Evolutionary conservation across 2,888 invertebrate genomes (phyloP).

Genomic region (Meghimatium bilineatum): DNA sequence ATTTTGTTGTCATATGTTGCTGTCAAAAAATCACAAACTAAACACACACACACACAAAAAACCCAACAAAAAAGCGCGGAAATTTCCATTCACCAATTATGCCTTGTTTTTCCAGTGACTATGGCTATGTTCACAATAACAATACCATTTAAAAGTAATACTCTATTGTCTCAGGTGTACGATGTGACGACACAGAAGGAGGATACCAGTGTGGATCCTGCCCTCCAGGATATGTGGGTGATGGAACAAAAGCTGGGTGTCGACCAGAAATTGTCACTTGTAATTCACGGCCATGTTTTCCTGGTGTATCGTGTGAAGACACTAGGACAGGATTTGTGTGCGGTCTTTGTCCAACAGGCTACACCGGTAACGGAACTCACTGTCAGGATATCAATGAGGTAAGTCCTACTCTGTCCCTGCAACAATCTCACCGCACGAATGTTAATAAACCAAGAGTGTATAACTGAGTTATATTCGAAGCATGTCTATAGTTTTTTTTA

Average conservation of each 20-base stretch:
- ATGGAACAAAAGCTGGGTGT: conserved; percentile 60
- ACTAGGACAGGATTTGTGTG: conserved; percentile 55
- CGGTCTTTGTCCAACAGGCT: conserved; percentile 86
- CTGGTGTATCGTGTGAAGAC: conserved; percentile 60
- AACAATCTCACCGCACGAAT: no score
- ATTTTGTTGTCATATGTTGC: no score
- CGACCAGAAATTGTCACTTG: conserved; percentile 51
- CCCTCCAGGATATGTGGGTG: conserved; percentile 64
- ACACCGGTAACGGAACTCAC: conserved; percentile 84
- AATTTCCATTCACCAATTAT: no score
- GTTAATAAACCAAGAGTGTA: no score
- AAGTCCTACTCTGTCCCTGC: background rate
- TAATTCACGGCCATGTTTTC: conserved; percentile 60
- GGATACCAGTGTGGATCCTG: conserved; percentile 68
- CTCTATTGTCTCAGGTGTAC: conserved; percentile 54
- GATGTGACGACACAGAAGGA: conserved; percentile 59
- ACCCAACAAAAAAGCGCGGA: no score
- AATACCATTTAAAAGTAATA: background rate
- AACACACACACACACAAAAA: no score
- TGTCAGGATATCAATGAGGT: conserved; percentile 88
- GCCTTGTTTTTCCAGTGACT: no score
- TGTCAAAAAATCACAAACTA: no score
- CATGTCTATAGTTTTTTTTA: no score
- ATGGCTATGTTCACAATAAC: background rate
- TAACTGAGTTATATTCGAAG: no score